These are phyloP conservation scores for Nomada ferruginata DNA, from an alignment of 2,888 invertebrate species.

Conservation along the genomic window DNA sequence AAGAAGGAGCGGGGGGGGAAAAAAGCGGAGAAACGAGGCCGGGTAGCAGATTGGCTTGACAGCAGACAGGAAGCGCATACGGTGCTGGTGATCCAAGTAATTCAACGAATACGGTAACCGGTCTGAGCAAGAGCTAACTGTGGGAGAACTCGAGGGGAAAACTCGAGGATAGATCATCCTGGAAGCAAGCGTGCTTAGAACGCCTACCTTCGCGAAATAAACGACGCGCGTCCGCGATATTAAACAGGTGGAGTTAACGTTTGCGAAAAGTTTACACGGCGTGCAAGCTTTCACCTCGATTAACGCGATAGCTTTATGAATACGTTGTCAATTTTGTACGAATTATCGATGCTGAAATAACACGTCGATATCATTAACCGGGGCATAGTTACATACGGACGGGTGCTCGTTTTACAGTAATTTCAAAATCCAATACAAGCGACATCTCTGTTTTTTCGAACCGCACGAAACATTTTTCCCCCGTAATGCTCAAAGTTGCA, in stretches of 20 bases:
- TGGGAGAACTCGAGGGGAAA: conserved; percentile 10
- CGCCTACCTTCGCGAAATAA: conserved; percentile 34
- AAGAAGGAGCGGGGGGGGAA: conserved; percentile 22
- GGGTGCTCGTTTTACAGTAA: conserved; percentile 30
- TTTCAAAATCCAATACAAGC: conserved; percentile 41
- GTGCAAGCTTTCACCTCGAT: conserved; percentile 53
- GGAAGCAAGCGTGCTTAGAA: conserved; percentile 50
- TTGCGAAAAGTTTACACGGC: conserved; percentile 10
- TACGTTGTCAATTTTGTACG: conserved; percentile 36
- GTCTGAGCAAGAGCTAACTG: conserved; percentile 32
- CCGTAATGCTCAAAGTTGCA: background rate
- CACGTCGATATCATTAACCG: conserved; percentile 50
- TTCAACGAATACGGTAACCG: conserved; percentile 53
- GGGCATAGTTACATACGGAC: conserved; percentile 24
- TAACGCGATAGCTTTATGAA: conserved; percentile 14
- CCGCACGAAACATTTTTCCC: background rate
- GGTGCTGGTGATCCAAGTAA: conserved; percentile 53
- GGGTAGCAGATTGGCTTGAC: conserved; percentile 56
- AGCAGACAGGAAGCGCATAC: conserved; percentile 49
- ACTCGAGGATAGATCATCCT: conserved; percentile 57
- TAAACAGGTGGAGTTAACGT: conserved; percentile 8
- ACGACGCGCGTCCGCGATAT: conserved; percentile 48
- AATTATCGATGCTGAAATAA: conserved; percentile 56
- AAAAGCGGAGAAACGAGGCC: conserved; percentile 28
- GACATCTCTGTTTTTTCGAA: conserved; percentile 22